phyloP scores from a whole-genome alignment of 2,888 invertebrate genomes.

The Pasiphila rectangulata region DNA sequence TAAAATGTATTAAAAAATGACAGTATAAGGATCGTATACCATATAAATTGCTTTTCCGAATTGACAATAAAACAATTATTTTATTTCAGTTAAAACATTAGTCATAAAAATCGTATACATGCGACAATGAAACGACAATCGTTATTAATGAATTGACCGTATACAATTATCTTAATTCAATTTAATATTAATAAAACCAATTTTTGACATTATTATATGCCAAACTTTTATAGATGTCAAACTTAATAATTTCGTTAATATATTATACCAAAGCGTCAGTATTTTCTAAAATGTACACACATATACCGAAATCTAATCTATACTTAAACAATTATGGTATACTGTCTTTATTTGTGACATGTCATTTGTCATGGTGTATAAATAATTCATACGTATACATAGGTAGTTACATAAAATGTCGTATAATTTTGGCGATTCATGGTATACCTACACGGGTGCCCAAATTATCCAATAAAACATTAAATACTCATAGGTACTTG shows the following conservation, averaged over 20 bases:
- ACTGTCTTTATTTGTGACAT: constrained; percentile 47
- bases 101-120: constrained; percentile 17
- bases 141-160: background rate
- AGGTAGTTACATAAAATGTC: constrained; percentile 32
- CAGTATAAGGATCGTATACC: constrained; percentile 1
- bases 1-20: no score
- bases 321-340: constrained; percentile 53
- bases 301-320: constrained; percentile 30
- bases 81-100: background rate
- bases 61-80: background rate
- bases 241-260: no score
- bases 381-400: constrained; percentile 48
- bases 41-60: constrained; percentile 1
- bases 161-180: background rate
- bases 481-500: background rate
- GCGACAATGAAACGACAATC: background rate
- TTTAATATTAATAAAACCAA: no score
- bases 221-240: no score
- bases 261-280: no score
- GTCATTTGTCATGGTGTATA: constrained; percentile 42
- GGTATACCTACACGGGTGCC: constrained; percentile 1
- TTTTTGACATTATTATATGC: no score
- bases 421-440: constrained; percentile 9
- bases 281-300: constrained; percentile 27
- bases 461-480: background rate